Evolutionary conservation across 23 tunicate genomes (phyloP).

Genomic region (Styela plicata): DNA sequence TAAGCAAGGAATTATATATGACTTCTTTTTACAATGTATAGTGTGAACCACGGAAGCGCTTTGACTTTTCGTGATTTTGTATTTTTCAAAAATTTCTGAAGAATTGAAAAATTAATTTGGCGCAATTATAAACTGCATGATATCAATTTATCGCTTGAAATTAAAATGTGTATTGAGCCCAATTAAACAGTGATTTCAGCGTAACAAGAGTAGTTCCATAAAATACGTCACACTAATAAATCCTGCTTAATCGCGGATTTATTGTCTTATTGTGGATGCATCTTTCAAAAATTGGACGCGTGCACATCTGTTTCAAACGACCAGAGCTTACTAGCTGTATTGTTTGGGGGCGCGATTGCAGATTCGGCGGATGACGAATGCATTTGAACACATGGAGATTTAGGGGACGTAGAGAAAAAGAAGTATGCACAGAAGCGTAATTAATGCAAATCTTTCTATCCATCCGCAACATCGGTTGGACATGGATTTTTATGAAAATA

Average conservation of each 20-base stretch:
- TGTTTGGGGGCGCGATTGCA: background rate
- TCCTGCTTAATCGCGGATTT: background rate
- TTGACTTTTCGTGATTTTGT: too few relatives aligned
- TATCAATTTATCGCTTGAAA: too few relatives aligned
- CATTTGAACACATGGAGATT: slow-evolving; percentile 9
- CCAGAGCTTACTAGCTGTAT: background rate
- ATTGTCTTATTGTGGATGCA: background rate
- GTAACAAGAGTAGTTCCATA: background rate
- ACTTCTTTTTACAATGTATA: too few relatives aligned
- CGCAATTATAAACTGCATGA: too few relatives aligned
- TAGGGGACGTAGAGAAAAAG: background rate
- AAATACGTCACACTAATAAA: background rate
- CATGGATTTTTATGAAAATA: background rate
- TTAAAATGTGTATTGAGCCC: background rate
- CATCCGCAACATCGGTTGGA: background rate
- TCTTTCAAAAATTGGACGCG: background rate
- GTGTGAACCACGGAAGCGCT: too few relatives aligned
- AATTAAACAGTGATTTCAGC: background rate
- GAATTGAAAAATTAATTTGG: too few relatives aligned
- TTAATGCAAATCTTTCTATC: slow-evolving; percentile 18
- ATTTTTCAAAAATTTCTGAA: too few relatives aligned
- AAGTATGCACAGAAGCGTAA: background rate
- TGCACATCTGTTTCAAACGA: slow-evolving; percentile 5
- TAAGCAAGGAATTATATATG: too few relatives aligned
- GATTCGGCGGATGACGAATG: background rate